Conservation (phyloP, 2,888 invertebrate species). For the Agrilus biguttatus region DNA sequence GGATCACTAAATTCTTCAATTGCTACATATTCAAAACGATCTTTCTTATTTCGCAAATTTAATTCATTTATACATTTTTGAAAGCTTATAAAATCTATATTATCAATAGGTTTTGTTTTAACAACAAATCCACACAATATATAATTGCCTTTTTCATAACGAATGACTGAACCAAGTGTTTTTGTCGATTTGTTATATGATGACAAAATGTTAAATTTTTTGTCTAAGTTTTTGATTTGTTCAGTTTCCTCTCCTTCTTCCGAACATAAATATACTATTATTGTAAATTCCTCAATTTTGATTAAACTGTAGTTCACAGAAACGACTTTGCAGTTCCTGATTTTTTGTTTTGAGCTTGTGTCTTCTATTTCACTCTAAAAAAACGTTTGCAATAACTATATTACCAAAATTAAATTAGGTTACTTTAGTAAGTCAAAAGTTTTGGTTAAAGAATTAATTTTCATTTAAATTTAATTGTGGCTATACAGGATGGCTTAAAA, state of each 20-base stretch:
- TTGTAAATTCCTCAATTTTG: constrained; percentile 19
- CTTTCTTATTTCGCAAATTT: constrained; percentile 10
- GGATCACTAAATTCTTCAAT: constrained; percentile 15
- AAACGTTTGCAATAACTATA: not conserved
- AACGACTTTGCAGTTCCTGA: constrained; percentile 13
- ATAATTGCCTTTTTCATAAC: constrained; percentile 11
- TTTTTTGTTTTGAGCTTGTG: constrained; percentile 1
- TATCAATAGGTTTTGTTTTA: constrained; percentile 10
- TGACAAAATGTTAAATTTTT: constrained; percentile 19
- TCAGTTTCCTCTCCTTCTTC: constrained; percentile 17
- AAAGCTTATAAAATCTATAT: constrained; percentile 13
- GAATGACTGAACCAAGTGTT: constrained; percentile 17
- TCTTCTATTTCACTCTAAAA: too few species aligned
- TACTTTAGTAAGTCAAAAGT: too few species aligned
- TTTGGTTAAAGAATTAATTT: too few species aligned
- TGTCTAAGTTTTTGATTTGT: constrained; percentile 17
- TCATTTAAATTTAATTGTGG: too few species aligned
- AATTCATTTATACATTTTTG: constrained; percentile 14
- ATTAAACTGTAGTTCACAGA: constrained; percentile 14
- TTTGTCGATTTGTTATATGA: constrained; percentile 14
- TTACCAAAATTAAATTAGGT: not conserved
- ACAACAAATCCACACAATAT: constrained; percentile 17
- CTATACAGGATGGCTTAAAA: too few species aligned
- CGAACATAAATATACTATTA: constrained; percentile 23
- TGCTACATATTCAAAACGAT: constrained; percentile 13